Conservation (phyloP, 2,113 vertebrate species). For the Smithornis capensis region DNA sequence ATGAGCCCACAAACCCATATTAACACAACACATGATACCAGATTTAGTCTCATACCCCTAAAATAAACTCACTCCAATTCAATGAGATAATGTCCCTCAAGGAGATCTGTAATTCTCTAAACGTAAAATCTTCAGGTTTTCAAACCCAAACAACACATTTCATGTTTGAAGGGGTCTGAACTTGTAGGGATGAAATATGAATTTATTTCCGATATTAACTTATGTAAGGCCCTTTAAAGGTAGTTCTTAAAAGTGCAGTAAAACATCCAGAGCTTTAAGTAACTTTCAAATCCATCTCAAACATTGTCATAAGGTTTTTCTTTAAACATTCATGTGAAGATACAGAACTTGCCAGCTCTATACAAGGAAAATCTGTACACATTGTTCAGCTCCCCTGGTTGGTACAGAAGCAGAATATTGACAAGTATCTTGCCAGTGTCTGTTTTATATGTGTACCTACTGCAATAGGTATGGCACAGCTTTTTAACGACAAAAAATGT, state of each 20-base stretch:
- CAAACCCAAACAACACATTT: background rate
- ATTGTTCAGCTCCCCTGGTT: background rate
- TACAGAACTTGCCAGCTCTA: background rate
- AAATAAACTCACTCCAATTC: background rate
- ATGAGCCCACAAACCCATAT: background rate
- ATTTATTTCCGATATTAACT: background rate
- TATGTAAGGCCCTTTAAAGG: background rate
- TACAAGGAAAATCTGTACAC: background rate
- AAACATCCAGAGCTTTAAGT: background rate
- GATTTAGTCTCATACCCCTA: background rate
- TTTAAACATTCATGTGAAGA: background rate
- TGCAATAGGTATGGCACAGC: background rate
- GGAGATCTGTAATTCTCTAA: background rate
- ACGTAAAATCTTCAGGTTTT: background rate
- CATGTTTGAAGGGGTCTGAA: background rate
- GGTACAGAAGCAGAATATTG: background rate
- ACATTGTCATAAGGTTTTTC: background rate
- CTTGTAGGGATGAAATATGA: background rate
- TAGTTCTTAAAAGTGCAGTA: background rate
- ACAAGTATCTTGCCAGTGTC: background rate
- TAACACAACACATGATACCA: background rate
- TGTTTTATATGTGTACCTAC: background rate
- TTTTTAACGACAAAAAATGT: background rate
- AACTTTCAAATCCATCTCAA: background rate
- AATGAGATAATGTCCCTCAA: background rate